Evolutionary conservation across 2,888 invertebrate species (phyloP).

Genomic region (Eupithecia vulgata): DNA sequence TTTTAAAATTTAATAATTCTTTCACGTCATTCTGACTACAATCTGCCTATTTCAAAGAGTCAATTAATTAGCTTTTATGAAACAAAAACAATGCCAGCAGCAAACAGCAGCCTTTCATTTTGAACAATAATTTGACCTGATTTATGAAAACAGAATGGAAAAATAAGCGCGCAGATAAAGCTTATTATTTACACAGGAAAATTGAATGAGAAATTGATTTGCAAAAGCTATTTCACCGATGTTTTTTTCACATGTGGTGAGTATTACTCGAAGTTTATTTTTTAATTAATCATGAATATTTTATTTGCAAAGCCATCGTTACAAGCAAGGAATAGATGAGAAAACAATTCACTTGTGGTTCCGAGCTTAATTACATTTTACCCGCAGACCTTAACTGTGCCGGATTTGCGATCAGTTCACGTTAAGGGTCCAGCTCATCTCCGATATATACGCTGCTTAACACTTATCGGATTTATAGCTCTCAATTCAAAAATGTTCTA

Average conservation of each 20-base stretch:
- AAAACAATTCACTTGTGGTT: neutral
- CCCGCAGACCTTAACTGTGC: slow-evolving; percentile 28
- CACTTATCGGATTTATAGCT: slow-evolving; percentile 3
- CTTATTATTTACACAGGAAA: slow-evolving; percentile 37
- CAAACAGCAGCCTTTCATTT: slow-evolving; percentile 15
- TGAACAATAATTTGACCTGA: slow-evolving; percentile 27
- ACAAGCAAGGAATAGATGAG: neutral
- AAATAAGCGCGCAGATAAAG: slow-evolving; percentile 31
- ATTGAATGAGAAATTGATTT: slow-evolving; percentile 36
- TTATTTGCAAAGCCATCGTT: neutral
- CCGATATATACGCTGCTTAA: slow-evolving; percentile 10
- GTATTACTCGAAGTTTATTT: neutral
- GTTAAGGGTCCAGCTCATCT: slow-evolving; percentile 13
- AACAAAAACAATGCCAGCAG: slow-evolving; percentile 24
- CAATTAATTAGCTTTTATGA: slow-evolving; percentile 20
- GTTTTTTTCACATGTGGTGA: slow-evolving; percentile 27
- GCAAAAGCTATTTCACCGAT: slow-evolving; percentile 29
- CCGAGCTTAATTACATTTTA: neutral
- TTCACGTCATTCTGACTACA: neutral
- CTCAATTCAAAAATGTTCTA: neutral
- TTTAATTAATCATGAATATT: neutral
- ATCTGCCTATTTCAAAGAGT: neutral
- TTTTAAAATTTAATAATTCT: neutral
- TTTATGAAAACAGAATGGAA: slow-evolving; percentile 27
- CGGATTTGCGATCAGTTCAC: neutral